phyloP scores from a whole-genome alignment of 2,888 invertebrate genomes.

The Lucinisca nassula region DNA sequence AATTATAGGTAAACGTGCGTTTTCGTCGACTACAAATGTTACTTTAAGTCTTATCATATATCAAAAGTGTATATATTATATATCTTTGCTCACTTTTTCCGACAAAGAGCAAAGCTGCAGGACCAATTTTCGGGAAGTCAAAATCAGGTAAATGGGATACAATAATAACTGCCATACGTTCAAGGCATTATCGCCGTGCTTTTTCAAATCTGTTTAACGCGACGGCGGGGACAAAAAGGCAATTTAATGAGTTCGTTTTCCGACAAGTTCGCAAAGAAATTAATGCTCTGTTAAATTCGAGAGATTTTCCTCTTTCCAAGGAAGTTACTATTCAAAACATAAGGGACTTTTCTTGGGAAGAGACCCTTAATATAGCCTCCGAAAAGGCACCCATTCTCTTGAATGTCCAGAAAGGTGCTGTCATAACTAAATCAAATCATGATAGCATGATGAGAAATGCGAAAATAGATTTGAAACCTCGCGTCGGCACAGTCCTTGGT shows the following conservation, averaged over 20 bases:
- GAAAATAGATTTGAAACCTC: conserved; percentile 38
- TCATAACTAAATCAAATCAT: conserved; percentile 20
- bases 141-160: conserved; percentile 36
- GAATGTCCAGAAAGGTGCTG: conserved; percentile 17
- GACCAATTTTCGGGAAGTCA: background rate
- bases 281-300: background rate
- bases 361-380: background rate
- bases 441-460: conserved; percentile 9
- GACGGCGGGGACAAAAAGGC: conserved; percentile 18
- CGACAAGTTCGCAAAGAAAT: conserved; percentile 32
- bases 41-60: background rate
- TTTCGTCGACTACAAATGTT: background rate
- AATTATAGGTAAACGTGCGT: too few species aligned
- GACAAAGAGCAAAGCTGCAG: background rate
- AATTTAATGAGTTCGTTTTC: conserved; percentile 19
- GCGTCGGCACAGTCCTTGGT: conserved; percentile 33
- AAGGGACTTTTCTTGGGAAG: conserved; percentile 19
- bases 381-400: conserved; percentile 30
- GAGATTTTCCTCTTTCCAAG: conserved; percentile 35
- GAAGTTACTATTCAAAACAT: conserved; percentile 37
- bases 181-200: conserved; percentile 35
- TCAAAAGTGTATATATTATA: too few species aligned
- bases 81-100: background rate
- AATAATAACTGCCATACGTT: conserved; percentile 32
- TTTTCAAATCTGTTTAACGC: conserved; percentile 45